Evolutionary conservation across 1,140 invertebrate species (phyloP).

Genomic region (Vanessa atalanta): DNA sequence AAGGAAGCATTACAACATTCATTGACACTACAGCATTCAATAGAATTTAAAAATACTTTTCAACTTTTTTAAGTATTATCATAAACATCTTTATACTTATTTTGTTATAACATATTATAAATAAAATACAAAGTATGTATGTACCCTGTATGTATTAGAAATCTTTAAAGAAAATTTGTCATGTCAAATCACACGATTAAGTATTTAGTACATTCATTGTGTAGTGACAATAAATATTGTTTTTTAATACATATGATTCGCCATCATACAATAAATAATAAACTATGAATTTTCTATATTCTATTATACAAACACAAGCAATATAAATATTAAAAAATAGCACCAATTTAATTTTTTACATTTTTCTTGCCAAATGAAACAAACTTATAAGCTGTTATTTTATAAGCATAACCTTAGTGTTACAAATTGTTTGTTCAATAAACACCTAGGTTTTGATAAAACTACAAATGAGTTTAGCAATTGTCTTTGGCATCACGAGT

Average conservation of each 20-base stretch:
- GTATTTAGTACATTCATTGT: not conserved
- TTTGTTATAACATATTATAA: not conserved
- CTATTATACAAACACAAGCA: constrained; percentile 28
- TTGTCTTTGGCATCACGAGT: constrained; percentile 59
- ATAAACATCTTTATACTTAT: not conserved
- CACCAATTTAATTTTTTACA: constrained; percentile 35
- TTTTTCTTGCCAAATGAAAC: constrained; percentile 20
- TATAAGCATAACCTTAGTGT: constrained; percentile 23
- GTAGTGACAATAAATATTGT: constrained; percentile 19
- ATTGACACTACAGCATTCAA: not conserved
- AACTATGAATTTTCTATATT: constrained; percentile 13
- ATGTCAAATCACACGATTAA: not conserved
- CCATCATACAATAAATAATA: not conserved
- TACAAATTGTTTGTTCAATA: constrained; percentile 27
- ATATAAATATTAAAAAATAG: constrained; percentile 36
- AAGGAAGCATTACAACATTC: not conserved
- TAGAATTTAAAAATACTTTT: too few species aligned
- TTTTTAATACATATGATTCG: not conserved
- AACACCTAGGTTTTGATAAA: constrained; percentile 22
- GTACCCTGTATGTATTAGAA: constrained; percentile 10
- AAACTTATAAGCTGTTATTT: constrained; percentile 22
- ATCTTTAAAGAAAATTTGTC: not conserved
- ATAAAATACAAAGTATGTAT: not conserved
- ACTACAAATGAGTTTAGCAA: constrained; percentile 36
- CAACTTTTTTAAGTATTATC: too few species aligned